Percentiles rank a stretch among this genome's conserved stretches.
These are phyloP conservation scores for Lithophane semibrunnea DNA, from an alignment of 2,888 invertebrate species.

Conservation along the genomic window DNA sequence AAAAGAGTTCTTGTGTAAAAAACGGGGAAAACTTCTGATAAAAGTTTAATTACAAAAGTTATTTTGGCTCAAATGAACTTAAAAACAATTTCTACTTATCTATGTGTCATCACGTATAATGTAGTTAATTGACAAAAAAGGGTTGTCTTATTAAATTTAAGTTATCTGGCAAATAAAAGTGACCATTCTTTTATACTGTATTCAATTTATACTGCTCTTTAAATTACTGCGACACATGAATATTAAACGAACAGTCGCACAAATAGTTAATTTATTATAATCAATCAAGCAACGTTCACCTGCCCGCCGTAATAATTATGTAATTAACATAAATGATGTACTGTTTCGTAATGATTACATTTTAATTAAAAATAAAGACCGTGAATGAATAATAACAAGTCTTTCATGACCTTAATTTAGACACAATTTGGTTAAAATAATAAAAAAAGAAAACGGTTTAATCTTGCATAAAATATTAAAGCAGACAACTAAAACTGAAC, in stretches of 20 bases:
- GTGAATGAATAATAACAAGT: neutral
- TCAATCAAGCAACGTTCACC: neutral
- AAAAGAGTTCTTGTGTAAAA: slow-evolving; percentile 19
- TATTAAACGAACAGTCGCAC: neutral
- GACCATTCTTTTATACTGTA: neutral
- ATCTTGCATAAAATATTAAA: neutral
- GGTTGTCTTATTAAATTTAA: neutral
- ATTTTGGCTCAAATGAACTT: slow-evolving; percentile 4
- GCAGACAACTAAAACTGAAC: neutral
- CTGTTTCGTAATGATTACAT: neutral
- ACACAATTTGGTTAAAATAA: neutral
- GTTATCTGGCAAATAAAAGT: neutral
- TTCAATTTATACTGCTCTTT: neutral
- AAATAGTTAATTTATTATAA: neutral
- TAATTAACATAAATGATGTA: neutral
- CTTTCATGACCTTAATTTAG: neutral
- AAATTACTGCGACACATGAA: neutral
- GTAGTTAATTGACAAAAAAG: neutral
- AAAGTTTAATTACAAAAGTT: slow-evolving; percentile 35
- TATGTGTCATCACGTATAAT: slow-evolving; percentile 14
- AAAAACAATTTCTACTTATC: slow-evolving; percentile 9
- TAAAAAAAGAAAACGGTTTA: neutral
- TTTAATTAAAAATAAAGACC: neutral
- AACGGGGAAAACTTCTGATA: neutral
- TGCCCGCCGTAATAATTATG: neutral